Conservation (phyloP, 2,113 vertebrate species). For the Chroicocephalus ridibundus region DNA sequence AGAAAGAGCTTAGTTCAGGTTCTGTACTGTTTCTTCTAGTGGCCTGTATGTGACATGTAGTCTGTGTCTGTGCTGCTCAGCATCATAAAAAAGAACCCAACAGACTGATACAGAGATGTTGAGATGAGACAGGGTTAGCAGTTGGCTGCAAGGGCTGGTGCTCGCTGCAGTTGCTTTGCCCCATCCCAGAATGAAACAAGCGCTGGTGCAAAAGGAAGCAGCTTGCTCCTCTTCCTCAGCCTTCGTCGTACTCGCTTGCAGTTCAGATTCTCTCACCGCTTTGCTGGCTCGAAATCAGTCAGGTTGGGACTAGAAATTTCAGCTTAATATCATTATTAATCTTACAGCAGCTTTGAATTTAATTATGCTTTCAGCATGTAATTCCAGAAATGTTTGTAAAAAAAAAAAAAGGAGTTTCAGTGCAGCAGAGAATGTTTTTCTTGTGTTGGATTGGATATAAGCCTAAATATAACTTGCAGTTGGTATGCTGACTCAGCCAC, state of each 20-base stretch:
- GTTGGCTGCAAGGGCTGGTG: not conserved
- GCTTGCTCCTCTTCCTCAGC: not conserved
- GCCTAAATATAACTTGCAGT: conserved; percentile 22
- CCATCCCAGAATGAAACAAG: not conserved
- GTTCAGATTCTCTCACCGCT: not conserved
- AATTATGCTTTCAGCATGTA: conserved; percentile 9
- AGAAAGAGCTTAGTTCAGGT: not conserved
- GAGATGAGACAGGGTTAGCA: not conserved
- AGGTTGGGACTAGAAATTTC: not conserved
- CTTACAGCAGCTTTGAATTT: conserved; percentile 9
- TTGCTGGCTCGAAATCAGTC: not conserved
- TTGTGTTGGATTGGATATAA: conserved; percentile 48
- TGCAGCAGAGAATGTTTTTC: conserved; percentile 40
- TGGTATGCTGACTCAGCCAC: conserved; percentile 71
- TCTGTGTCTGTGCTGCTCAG: not conserved
- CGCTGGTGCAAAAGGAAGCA: not conserved
- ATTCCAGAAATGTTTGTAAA: conserved; percentile 30
- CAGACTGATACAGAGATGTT: not conserved
- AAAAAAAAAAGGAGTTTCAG: not conserved
- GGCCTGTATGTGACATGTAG: not conserved
- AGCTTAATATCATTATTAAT: conserved; percentile 5
- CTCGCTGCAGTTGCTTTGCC: not conserved
- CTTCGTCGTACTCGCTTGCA: accelerated
- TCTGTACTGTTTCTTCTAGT: not conserved
- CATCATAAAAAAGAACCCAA: not conserved